A percentile compares a stretch with the other conserved stretches of the same genome.
Evolutionary conservation across 2,797 vertebrate genomes (phyloP).

Genomic region (Gila robusta): DNA sequence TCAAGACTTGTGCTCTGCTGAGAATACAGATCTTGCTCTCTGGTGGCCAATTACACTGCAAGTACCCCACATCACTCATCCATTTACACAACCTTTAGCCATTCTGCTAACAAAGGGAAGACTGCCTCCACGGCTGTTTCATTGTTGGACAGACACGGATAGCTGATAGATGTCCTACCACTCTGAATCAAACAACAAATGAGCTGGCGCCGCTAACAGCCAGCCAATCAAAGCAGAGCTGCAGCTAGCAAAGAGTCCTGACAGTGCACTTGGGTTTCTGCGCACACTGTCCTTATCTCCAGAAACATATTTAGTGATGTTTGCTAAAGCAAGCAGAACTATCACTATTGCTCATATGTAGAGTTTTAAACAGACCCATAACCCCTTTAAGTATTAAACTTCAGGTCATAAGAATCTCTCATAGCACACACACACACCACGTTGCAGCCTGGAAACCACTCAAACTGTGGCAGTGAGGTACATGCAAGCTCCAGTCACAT

Average conservation of each 20-base stretch:
- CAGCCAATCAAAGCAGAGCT: slow-evolving; percentile 51
- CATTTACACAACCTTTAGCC: slow-evolving; percentile 29
- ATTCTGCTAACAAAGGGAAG: slow-evolving; percentile 47
- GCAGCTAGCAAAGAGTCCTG: slow-evolving; percentile 62
- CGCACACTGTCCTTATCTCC: slow-evolving; percentile 29
- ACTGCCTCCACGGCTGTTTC: slow-evolving; percentile 41
- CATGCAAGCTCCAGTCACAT: neutral
- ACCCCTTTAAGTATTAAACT: slow-evolving; percentile 2
- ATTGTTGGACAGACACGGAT: slow-evolving; percentile 21
- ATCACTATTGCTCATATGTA: neutral
- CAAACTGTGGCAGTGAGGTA: slow-evolving; percentile 2
- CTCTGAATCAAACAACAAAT: slow-evolving; percentile 58
- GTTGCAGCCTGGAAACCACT: neutral
- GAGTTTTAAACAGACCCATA: neutral
- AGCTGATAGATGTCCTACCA: slow-evolving; percentile 34
- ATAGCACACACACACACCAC: neutral
- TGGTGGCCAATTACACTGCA: slow-evolving; percentile 51
- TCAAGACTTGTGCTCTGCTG: slow-evolving; percentile 21
- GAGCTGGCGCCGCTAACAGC: slow-evolving; percentile 33
- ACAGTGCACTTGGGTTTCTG: slow-evolving; percentile 74
- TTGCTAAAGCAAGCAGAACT: slow-evolving; percentile 22
- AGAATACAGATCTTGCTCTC: slow-evolving; percentile 45
- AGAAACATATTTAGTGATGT: slow-evolving; percentile 13
- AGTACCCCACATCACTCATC: slow-evolving; percentile 46
- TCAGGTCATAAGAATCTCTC: neutral